Evolutionary conservation across 2,797 vertebrate species (phyloP).

Genomic region (Rhinogobio ventralis): DNA sequence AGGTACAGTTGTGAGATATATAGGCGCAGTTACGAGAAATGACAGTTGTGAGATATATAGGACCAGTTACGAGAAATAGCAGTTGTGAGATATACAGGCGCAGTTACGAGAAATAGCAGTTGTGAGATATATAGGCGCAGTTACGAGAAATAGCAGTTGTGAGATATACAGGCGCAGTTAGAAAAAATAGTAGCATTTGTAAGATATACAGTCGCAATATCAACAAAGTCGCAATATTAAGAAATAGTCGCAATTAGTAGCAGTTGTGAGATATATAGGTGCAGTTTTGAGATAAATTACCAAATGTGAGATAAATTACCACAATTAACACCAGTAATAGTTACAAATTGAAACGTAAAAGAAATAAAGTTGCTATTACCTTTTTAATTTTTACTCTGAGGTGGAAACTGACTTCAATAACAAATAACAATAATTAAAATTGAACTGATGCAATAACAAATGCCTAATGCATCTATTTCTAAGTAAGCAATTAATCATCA

Average conservation of each 20-base stretch:
- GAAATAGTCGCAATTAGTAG: neutral
- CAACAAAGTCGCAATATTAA: too few species aligned
- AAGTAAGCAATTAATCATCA: neutral
- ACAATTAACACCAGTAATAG: neutral
- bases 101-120: neutral
- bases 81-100: too few species aligned
- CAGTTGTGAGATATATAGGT: too few species aligned
- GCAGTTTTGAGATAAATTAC: too few species aligned
- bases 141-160: too few species aligned
- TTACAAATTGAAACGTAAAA: neutral
- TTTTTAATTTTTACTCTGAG: neutral
- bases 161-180: accelerated
- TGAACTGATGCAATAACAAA: neutral
- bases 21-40: too few species aligned
- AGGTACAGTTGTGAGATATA: neutral
- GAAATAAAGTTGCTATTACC: neutral
- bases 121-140: too few species aligned
- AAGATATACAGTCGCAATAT: neutral
- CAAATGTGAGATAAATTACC: too few species aligned
- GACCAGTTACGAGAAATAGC: too few species aligned
- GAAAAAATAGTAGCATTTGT: neutral
- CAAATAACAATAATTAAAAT: too few species aligned
- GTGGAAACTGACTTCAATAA: neutral
- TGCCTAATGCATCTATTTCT: neutral
- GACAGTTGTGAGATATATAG: too few species aligned